A percentile compares a stretch with the other conserved stretches of the same genome.
phyloP scores from a whole-genome alignment of 2,888 invertebrate genomes.

The Choreutis nemorana region DNA sequence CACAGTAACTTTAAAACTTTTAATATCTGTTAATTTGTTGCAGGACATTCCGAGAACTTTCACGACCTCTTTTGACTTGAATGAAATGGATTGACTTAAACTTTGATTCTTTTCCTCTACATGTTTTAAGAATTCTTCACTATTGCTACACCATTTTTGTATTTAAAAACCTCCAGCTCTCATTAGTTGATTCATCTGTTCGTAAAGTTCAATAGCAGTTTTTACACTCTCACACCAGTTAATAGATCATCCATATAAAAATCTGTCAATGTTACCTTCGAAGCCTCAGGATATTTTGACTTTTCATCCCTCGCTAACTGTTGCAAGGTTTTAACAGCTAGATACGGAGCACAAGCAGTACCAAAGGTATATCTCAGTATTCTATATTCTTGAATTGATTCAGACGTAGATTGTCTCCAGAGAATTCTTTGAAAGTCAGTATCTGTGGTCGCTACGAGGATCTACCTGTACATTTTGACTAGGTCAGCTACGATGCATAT shows the following conservation, averaged over 20 bases:
- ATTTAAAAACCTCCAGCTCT: constrained; percentile 1
- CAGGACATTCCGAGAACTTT: constrained; percentile 5
- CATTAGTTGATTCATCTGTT: not conserved
- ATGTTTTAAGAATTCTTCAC: not conserved
- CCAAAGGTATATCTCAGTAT: not conserved
- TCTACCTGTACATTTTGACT: not conserved
- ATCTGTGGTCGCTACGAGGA: not conserved
- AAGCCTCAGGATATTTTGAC: not conserved
- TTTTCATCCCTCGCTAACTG: not conserved
- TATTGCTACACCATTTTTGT: constrained; percentile 3
- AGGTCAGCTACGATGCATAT: not conserved
- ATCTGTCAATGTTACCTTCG: not conserved
- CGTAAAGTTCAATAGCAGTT: not conserved
- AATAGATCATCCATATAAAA: not conserved
- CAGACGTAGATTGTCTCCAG: not conserved
- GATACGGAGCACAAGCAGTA: constrained; percentile 2
- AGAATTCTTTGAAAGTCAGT: not conserved
- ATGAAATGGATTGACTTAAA: not conserved
- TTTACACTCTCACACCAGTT: not conserved
- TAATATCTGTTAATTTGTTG: no score
- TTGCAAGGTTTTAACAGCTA: not conserved
- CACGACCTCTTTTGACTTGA: constrained; percentile 1
- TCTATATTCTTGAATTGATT: constrained; percentile 1
- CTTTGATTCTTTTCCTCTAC: not conserved
- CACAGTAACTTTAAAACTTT: no score